These are phyloP conservation scores for Ailurus styani DNA, from an alignment of 2,113 vertebrate genomes.

Conservation along the genomic window DNA sequence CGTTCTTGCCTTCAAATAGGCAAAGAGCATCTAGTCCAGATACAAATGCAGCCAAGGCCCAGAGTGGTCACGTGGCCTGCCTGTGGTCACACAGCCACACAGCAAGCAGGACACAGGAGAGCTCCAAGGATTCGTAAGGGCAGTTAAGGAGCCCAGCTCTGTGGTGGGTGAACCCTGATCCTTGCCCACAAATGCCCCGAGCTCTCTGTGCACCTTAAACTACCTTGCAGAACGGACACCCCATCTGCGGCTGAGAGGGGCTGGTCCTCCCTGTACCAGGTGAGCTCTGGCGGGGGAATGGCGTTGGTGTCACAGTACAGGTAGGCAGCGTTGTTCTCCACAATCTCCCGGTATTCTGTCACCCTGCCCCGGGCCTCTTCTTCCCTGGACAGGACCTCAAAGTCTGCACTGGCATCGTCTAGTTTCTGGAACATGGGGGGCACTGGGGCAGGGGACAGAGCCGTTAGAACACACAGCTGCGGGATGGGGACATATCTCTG, in stretches of 20 bases:
- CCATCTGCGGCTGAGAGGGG: slow-evolving; percentile 80
- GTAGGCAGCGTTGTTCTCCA: slow-evolving; percentile 83
- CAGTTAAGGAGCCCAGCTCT: accelerated
- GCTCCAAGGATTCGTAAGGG: accelerated
- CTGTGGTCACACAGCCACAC: not conserved
- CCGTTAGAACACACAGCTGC: not conserved
- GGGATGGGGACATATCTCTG: not conserved
- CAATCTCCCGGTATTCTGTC: slow-evolving; percentile 83
- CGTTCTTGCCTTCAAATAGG: not conserved
- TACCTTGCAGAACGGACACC: slow-evolving; percentile 87
- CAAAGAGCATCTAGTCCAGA: not conserved
- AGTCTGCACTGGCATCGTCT: slow-evolving; percentile 76
- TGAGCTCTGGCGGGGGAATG: slow-evolving; percentile 85
- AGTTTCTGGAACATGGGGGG: slow-evolving; percentile 91
- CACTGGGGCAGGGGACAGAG: slow-evolving; percentile 78
- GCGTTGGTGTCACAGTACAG: slow-evolving; percentile 89
- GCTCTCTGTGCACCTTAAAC: not conserved
- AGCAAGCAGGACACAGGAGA: not conserved
- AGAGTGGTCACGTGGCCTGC: accelerated
- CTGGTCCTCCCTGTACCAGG: slow-evolving; percentile 88
- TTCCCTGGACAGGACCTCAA: slow-evolving; percentile 76
- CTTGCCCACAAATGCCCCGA: not conserved
- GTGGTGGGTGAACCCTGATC: accelerated
- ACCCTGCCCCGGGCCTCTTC: slow-evolving; percentile 80
- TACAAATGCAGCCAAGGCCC: not conserved